These are phyloP conservation scores for Arctopsyche grandis DNA, from an alignment of 1,140 invertebrate genomes.

Conservation along the genomic window DNA sequence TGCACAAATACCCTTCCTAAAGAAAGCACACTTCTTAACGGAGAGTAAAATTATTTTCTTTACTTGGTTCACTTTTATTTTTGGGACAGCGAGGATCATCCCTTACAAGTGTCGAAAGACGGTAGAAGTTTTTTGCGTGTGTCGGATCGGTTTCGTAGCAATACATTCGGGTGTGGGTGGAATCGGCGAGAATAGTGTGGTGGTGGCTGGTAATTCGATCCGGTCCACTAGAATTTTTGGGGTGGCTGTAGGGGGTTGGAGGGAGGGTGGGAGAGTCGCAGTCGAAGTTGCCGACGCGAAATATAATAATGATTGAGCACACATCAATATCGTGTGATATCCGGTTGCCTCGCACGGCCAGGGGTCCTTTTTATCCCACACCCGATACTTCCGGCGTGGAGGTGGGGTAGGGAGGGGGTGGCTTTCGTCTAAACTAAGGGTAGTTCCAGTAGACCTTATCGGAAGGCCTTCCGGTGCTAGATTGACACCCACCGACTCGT, in stretches of 20 bases:
- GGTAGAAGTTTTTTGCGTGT: not conserved
- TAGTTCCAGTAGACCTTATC: not conserved
- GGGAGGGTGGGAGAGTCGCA: not conserved
- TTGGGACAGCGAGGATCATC: not conserved
- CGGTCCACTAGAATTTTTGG: slow-evolving; percentile 23
- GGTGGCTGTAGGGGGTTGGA: not conserved
- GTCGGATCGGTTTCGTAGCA: not conserved
- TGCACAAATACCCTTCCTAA: too few relatives aligned
- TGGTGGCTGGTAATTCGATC: slow-evolving; percentile 26
- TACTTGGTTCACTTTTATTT: not conserved
- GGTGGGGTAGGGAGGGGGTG: not conserved
- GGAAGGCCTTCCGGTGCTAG: not conserved
- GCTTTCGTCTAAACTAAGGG: not conserved
- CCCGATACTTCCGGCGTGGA: not conserved
- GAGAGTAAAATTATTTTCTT: too few relatives aligned
- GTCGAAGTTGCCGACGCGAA: slow-evolving; percentile 36
- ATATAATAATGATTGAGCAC: slow-evolving; percentile 53
- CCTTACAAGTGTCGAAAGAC: too few relatives aligned
- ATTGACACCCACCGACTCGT: slow-evolving; percentile 1
- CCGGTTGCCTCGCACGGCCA: slow-evolving; percentile 35
- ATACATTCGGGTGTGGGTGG: not conserved
- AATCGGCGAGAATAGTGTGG: not conserved
- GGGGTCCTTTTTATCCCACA: slow-evolving; percentile 5
- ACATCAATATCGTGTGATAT: slow-evolving; percentile 50
- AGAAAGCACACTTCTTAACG: too few relatives aligned